Evolutionary conservation across 1,140 invertebrate species (phyloP).

Genomic region (Aphidius ervi): DNA sequence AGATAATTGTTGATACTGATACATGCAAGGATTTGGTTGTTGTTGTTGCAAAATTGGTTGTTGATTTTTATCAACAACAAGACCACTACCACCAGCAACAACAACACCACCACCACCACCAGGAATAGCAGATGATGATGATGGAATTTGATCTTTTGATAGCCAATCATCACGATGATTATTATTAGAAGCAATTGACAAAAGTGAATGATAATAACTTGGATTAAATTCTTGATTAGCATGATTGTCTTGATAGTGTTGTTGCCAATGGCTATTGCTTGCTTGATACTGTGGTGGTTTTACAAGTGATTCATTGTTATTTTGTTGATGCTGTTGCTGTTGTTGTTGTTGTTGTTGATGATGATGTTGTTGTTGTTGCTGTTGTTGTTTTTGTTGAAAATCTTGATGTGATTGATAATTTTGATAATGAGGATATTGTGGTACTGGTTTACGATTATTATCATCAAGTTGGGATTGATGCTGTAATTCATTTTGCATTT

Average conservation of each 20-base stretch:
- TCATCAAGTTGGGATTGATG: constrained; percentile 37
- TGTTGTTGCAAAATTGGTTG: constrained; percentile 31
- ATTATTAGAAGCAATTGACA: no score
- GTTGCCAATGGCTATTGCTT: not conserved
- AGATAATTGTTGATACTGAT: constrained; percentile 37
- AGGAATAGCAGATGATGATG: no score
- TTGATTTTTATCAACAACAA: not conserved
- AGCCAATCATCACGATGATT: no score
- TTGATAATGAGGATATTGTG: constrained; percentile 36
- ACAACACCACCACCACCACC: not conserved
- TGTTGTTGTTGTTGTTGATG: constrained; percentile 14
- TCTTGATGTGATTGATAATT: constrained; percentile 26
- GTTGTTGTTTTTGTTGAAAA: constrained; percentile 22
- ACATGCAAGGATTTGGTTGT: constrained; percentile 33
- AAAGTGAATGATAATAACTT: no score
- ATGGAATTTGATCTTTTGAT: no score
- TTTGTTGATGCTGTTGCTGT: constrained; percentile 12
- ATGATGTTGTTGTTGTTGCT: constrained; percentile 14
- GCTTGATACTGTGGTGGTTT: constrained; percentile 16
- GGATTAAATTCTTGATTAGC: constrained; percentile 10
- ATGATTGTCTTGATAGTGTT: constrained; percentile 26
- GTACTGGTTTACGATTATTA: constrained; percentile 20
- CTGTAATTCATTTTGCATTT: constrained; percentile 36
- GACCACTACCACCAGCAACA: not conserved
- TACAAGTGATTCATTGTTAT: constrained; percentile 5